Conservation (phyloP, 2,888 invertebrate species). For the Eledone cirrhosa region DNA sequence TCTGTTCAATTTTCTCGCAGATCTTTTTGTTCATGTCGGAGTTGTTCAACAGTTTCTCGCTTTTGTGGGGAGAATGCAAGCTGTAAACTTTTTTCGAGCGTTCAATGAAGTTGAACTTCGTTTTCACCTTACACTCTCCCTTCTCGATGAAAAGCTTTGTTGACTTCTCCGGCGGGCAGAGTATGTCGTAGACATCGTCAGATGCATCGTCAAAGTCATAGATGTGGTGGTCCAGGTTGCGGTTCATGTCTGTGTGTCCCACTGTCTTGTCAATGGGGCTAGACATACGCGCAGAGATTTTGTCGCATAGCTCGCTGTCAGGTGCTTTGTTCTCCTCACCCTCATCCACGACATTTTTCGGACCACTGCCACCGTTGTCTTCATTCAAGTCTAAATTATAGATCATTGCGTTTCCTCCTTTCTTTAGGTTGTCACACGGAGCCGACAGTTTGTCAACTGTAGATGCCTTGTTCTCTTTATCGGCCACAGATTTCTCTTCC, state of each 20-base stretch:
- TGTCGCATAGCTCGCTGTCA: not conserved
- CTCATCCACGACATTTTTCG: not conserved
- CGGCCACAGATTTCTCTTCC: slow-evolving; percentile 13
- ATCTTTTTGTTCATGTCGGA: slow-evolving; percentile 4
- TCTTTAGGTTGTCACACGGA: not conserved
- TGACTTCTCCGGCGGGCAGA: too few species aligned
- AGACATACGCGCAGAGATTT: not conserved
- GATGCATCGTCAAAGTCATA: slow-evolving; percentile 16
- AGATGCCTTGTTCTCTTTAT: slow-evolving; percentile 12
- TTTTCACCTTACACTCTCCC: not conserved
- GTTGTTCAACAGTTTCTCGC: not conserved
- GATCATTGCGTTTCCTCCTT: not conserved
- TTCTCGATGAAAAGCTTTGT: not conserved
- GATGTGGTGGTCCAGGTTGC: not conserved
- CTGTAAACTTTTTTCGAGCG: not conserved
- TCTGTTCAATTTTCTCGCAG: slow-evolving; percentile 5
- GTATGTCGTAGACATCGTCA: not conserved
- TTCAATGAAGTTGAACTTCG: not conserved
- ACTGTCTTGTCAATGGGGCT: not conserved
- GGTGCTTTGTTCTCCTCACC: not conserved
- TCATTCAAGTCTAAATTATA: not conserved
- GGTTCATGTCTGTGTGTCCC: not conserved
- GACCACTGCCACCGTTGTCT: not conserved
- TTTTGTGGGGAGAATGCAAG: not conserved
- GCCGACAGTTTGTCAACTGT: slow-evolving; percentile 7